A percentile compares a stretch with the other conserved stretches of the same genome.
Conservation (phyloP, 2,888 invertebrate genomes). For the Cristatella mucedo region DNA sequence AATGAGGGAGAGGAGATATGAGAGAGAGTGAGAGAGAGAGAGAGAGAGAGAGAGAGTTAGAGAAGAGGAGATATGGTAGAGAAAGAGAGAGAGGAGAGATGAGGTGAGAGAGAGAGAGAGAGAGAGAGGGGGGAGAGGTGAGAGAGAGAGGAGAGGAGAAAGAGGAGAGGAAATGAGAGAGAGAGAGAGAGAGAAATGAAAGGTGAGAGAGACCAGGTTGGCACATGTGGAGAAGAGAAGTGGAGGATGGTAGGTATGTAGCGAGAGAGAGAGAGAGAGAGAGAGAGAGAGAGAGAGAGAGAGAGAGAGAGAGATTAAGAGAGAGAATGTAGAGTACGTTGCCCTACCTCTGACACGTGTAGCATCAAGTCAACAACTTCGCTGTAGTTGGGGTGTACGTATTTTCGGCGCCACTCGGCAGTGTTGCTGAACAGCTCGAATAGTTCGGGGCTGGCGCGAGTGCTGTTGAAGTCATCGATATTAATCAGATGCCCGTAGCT, state of each 20-base stretch:
- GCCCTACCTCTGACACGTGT: too few species aligned
- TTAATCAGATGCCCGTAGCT: conserved; percentile 77
- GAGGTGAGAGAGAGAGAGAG: not conserved
- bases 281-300: too few species aligned
- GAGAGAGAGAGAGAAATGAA: too few species aligned
- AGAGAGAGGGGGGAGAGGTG: not conserved
- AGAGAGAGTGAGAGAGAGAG: not conserved
- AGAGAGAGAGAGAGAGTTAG: not conserved
- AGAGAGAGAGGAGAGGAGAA: not conserved
- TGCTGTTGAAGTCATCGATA: conserved; percentile 61
- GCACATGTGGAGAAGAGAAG: too few species aligned
- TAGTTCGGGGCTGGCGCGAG: conserved; percentile 63
- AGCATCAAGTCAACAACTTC: too few species aligned
- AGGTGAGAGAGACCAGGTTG: too few species aligned
- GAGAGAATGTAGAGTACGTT: too few species aligned
- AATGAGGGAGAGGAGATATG: not conserved
- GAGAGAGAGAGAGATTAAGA: too few species aligned
- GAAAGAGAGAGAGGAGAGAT: not conserved
- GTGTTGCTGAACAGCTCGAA: conserved; percentile 79
- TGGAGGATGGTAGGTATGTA: too few species aligned
- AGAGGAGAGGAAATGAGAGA: not conserved
- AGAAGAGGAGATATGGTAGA: not conserved
- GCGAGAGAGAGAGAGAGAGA: too few species aligned
- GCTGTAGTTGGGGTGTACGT: conserved; percentile 70
- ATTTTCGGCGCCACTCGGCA: conserved; percentile 73